Base-by-base conservation (phyloP, 92 coral and sea anemone species). In the Siderastrea radians region DNA sequence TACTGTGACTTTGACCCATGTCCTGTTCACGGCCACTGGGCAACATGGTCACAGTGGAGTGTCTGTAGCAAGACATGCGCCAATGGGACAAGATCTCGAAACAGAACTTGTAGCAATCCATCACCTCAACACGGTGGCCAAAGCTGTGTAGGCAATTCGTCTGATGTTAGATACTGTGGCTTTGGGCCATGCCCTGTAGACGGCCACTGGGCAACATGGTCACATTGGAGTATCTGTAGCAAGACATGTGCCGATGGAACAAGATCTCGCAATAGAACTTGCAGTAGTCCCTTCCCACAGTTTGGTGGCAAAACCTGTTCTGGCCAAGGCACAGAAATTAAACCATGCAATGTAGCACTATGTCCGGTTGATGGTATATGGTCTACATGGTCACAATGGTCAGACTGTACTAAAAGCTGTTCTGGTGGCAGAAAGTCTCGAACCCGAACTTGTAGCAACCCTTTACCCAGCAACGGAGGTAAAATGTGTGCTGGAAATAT, bases 311-410 rank as follows among this genome's bases (percentile, higher is more conserved):
- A 73, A 3, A 68, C 79, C 61, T 96, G 98, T 49, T 50, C 90
- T 57, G 99, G 96, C 2, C 52, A 13, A 12, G 38, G 74, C 4
- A 64, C 71, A 45, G 84, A 84, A 76, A 75, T 85, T 7, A 75
- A 49, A 63, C 38, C 52, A 9, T 97, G 99, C 57, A 50, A 60
- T 50, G 45, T 11, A 66, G 62, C 70, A 5, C 81, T 83, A 12
- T 97, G 99, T 71, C 84, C 88, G 5, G 70, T 93, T 50, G 71
- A 79, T 55, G 92, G 95, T 48, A 81, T 84, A 17, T 97, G 99
- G 99, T 90, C 94, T 17, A 46, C 92, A 71, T 97, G 99, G 99
- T 80, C 90, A 16, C 70, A 81, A 14, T 97, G 99, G 99, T 85
- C 93, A 7, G 61, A 83, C 6, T 97, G 99, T 66, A 94, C 90